A percentile compares a stretch with the other conserved stretches of the same genome.
Conservation (phyloP, 2,113 vertebrate species). For the Chauna torquata region DNA sequence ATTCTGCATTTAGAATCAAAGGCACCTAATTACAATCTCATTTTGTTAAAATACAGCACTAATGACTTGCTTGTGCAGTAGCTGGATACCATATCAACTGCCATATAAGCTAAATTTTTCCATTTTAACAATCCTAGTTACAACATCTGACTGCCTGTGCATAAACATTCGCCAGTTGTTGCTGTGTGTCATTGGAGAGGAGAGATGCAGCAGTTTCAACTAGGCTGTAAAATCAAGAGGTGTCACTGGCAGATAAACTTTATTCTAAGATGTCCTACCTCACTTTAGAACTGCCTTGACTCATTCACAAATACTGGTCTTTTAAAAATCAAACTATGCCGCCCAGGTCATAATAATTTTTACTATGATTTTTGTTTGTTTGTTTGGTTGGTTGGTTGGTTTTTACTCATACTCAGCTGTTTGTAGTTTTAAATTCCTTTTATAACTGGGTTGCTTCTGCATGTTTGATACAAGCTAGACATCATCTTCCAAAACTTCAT, state of each 20-base stretch:
- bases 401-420: not conserved
- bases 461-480: not conserved
- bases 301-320: not conserved
- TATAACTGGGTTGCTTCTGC: not conserved
- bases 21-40: constrained; percentile 53
- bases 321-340: not conserved
- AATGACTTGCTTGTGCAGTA: constrained; percentile 51
- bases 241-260: not conserved
- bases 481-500: not conserved
- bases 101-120: not conserved
- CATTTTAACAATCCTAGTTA: not conserved
- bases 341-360: too few relatives aligned
- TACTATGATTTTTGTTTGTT: too few relatives aligned
- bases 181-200: not conserved
- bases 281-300: not conserved
- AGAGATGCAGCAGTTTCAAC: not conserved
- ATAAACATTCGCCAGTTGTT: not conserved
- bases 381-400: too few relatives aligned
- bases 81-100: constrained; percentile 9
- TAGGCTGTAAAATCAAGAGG: not conserved
- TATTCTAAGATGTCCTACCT: not conserved
- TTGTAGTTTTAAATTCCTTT: not conserved
- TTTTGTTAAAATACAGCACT: constrained; percentile 42
- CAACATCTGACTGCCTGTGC: not conserved
- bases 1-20: constrained; percentile 50